Evolutionary conservation across 2,797 vertebrate genomes (phyloP).

Genomic region (Sebastes ruberrimus): DNA sequence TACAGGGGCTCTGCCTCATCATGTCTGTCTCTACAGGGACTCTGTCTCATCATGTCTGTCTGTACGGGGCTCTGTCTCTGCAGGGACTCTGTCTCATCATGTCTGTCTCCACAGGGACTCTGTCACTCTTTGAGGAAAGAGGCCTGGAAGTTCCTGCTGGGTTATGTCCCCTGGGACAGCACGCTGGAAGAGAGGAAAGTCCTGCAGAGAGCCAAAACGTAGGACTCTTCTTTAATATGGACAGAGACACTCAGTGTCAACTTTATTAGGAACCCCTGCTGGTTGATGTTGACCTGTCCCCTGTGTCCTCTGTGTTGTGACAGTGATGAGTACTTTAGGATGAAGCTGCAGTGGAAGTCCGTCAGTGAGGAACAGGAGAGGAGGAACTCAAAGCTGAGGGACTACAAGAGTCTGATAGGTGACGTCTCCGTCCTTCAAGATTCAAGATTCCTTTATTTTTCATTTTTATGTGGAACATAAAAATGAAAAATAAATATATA

Average conservation of each 20-base stretch:
- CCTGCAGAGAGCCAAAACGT: constrained; percentile 92
- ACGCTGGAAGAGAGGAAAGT: constrained; percentile 89
- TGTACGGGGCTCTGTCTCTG: neutral
- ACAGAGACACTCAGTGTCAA: neutral
- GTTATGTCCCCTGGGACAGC: constrained; percentile 93
- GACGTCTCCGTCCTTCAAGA: neutral
- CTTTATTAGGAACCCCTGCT: neutral
- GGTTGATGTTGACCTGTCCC: too few relatives aligned
- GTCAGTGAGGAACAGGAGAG: constrained; percentile 95
- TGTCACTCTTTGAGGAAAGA: constrained; percentile 91
- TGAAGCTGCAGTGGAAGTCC: constrained; percentile 99
- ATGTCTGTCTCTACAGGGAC: neutral
- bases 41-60: neutral
- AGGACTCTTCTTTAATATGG: neutral
- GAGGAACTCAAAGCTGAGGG: constrained; percentile 92
- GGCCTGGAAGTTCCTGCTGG: constrained; percentile 94
- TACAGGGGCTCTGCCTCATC: neutral
- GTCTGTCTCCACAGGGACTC: constrained; percentile 83
- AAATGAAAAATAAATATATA: too few relatives aligned
- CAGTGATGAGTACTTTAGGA: constrained; percentile 97
- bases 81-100: neutral
- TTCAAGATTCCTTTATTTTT: too few relatives aligned
- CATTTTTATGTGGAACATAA: too few relatives aligned
- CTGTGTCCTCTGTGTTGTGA: neutral
- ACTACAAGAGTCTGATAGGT: constrained; percentile 94